Base-by-base conservation (phyloP, 2,113 vertebrate species). In the Rhegmatorhina hoffmannsi region DNA sequence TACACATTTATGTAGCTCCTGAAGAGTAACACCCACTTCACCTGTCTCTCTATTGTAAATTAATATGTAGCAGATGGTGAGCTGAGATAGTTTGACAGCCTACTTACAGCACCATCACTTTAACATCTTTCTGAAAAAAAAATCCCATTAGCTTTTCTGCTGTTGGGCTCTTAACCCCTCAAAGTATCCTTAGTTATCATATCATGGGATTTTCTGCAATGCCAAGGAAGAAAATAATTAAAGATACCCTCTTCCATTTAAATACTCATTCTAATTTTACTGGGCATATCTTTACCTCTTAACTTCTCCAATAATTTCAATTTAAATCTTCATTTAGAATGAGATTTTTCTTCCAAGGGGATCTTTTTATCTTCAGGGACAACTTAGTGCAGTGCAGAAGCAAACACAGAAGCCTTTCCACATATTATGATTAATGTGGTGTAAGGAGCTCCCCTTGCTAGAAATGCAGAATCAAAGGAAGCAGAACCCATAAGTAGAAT, bases 241-340 rank as follows among this genome's bases (percentile, higher is more conserved):
- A 91, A 94, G 94, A 94, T 95, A 94, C 87, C 95, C 80, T 86
- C 91, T 97, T 95, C 94, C 83, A 89, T 84, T 96, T 92, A 96
- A 97, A 95, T 79, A 50, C 82, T 93, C 96, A 70, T 94, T 97
- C 94, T 97, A 97, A 97, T 97, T 96, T 97, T 97, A 88, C 94
- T 79, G 60, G 87, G 62, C 70, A 90, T 91, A 88, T 97, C 86
- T 96, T 94, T 95, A 53, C 93, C 84, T 84, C 77, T 93, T 88
- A 87, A 87, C 64, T 96, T 94, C 62, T 91, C 73, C 91, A 84
- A 94, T 88, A 90, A 84, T 93, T 82, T 97, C 93, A 95, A 96
- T 97, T 97, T 96, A 97, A 92, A 95, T 90, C 83, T 95, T 96
- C 75, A 80, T 93, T 95, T 95, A 95, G 68, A 96, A 95, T 94